phyloP scores from a whole-genome alignment of 2,888 invertebrate genomes.

The Onthophagus sagittarius region DNA sequence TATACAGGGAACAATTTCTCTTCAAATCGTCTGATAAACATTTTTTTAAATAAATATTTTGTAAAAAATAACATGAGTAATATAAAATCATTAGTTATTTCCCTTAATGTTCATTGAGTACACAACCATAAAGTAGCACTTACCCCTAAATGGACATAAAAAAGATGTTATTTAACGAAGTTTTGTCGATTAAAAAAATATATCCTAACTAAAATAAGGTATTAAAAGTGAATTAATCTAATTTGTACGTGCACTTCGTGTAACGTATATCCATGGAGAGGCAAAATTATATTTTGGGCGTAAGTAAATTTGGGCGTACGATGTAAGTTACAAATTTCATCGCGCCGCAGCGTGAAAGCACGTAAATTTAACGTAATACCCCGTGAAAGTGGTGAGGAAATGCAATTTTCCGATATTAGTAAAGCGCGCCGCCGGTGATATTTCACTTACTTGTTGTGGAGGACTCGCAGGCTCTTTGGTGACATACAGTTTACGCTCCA shows the following conservation, averaged over 20 bases:
- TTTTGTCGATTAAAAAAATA: too few species aligned
- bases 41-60: too few species aligned
- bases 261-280: background rate
- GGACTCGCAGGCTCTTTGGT: constrained; percentile 78
- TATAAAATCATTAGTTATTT: too few species aligned
- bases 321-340: constrained; percentile 9
- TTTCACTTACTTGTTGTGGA: constrained; percentile 74
- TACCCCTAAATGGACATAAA: too few species aligned
- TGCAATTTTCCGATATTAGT: background rate
- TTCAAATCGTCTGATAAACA: too few species aligned
- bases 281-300: background rate
- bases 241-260: background rate
- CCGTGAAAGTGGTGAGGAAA: background rate
- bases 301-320: constrained; percentile 1
- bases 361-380: background rate
- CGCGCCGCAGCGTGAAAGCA: background rate
- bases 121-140: too few species aligned
- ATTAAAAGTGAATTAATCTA: background rate
- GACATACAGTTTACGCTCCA: constrained; percentile 97
- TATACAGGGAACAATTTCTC: too few species aligned
- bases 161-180: too few species aligned
- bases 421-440: background rate
- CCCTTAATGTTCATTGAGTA: too few species aligned
- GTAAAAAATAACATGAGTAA: too few species aligned
- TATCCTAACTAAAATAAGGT: too few species aligned